Evolutionary conservation across 2,113 vertebrate species (phyloP).

Genomic region (Gymnorhina tibicen): DNA sequence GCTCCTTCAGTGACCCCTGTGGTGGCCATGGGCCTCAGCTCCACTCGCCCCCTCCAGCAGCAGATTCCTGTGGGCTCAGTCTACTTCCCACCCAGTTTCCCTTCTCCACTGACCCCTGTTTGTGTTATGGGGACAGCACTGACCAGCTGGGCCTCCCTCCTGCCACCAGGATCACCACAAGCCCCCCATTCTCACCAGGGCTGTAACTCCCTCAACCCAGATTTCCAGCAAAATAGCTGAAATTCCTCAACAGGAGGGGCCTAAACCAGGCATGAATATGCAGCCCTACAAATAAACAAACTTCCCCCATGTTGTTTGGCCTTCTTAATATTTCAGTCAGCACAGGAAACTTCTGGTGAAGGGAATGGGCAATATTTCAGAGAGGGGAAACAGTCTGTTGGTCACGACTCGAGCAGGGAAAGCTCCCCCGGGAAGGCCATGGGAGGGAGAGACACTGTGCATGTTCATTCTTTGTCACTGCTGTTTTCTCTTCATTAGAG

Average conservation of each 20-base stretch:
- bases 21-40: background rate
- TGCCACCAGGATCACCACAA: background rate
- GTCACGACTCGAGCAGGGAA: background rate
- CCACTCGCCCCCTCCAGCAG: rapidly evolving
- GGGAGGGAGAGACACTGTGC: background rate
- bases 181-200: background rate
- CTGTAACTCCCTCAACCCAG: background rate
- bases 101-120: background rate
- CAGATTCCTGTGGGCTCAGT: background rate
- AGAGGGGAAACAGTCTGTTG: background rate
- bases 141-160: background rate
- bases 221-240: constrained; percentile 35
- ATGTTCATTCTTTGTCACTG: background rate
- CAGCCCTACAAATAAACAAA: constrained; percentile 44
- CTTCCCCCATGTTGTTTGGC: background rate
- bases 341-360: constrained; percentile 31
- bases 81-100: background rate
- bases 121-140: rapidly evolving
- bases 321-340: constrained; percentile 43
- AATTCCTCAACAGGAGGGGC: constrained; percentile 3
- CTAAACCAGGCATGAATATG: constrained; percentile 2
- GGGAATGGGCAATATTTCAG: constrained; percentile 25
- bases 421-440: background rate
- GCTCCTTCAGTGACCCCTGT: background rate
- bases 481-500: background rate